phyloP scores from a whole-genome alignment of 2,888 invertebrate genomes.

The Cataglyphis livida region DNA sequence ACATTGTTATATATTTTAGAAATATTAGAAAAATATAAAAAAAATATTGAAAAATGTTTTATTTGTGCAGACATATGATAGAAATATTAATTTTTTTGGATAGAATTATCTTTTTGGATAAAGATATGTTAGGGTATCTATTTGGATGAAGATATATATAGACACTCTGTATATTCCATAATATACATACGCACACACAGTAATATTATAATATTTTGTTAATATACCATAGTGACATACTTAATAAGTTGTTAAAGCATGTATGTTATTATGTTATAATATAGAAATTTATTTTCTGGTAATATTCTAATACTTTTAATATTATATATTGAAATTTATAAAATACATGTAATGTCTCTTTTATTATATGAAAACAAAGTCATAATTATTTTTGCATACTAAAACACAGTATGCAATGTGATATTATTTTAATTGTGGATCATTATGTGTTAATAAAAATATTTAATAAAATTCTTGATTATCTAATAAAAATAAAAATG shows the following conservation, averaged over 20 bases:
- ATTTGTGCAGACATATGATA: background rate
- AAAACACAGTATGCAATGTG: background rate
- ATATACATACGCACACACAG: background rate
- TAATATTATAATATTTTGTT: slow-evolving; percentile 29
- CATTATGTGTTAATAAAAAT: background rate
- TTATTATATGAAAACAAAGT: background rate
- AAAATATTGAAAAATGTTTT: slow-evolving; percentile 14
- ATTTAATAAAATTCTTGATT: background rate
- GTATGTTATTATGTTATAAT: slow-evolving; percentile 3
- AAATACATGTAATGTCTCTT: background rate
- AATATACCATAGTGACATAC: background rate
- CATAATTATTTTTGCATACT: background rate
- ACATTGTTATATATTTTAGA: background rate
- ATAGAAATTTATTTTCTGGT: background rate
- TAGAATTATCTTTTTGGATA: background rate
- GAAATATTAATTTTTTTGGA: background rate
- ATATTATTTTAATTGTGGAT: background rate
- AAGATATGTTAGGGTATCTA: background rate
- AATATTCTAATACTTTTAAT: background rate
- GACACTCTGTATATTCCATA: background rate
- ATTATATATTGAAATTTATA: background rate
- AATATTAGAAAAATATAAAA: slow-evolving; percentile 11
- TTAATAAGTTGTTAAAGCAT: slow-evolving; percentile 20
- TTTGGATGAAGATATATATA: background rate
- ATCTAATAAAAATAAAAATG: slow-evolving; percentile 5